Evolutionary conservation across 2,888 invertebrate species (phyloP).

Genomic region (Vesta saturnalis): DNA sequence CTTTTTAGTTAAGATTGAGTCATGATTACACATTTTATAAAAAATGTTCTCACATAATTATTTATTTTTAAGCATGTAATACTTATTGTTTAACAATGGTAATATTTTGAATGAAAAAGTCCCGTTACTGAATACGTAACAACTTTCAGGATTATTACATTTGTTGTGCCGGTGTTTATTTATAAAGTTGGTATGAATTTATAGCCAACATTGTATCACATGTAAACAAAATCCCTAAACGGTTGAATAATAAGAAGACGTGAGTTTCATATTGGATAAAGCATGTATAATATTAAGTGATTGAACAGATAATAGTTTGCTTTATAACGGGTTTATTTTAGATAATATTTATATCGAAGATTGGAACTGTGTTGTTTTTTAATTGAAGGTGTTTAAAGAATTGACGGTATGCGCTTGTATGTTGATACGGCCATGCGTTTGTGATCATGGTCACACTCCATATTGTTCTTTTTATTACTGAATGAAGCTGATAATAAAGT

Average conservation of each 20-base stretch:
- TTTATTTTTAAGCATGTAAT: too few relatives aligned
- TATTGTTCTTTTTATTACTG: slow-evolving; percentile 54
- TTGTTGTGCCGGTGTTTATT: background rate
- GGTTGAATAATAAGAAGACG: slow-evolving; percentile 29
- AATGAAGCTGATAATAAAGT: slow-evolving; percentile 21
- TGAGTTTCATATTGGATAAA: slow-evolving; percentile 13
- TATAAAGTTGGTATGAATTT: background rate
- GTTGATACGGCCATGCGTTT: slow-evolving; percentile 59
- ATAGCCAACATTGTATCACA: background rate
- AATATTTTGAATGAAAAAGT: background rate
- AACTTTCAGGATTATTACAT: too few relatives aligned
- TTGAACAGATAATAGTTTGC: slow-evolving; percentile 14
- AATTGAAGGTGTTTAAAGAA: slow-evolving; percentile 9
- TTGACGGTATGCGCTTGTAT: background rate
- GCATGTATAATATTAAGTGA: slow-evolving; percentile 16
- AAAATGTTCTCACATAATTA: too few relatives aligned
- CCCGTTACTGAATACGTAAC: too few relatives aligned
- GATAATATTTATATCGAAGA: slow-evolving; percentile 12
- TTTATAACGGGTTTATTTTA: slow-evolving; percentile 10
- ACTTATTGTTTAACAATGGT: background rate
- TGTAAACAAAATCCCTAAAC: slow-evolving; percentile 18
- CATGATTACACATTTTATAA: too few relatives aligned
- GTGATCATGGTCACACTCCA: slow-evolving; percentile 61
- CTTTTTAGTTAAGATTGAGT: too few relatives aligned
- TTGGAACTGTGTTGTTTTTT: background rate